phyloP scores from a whole-genome alignment of 2,797 vertebrate genomes.

The Linurgus olivaceus region DNA sequence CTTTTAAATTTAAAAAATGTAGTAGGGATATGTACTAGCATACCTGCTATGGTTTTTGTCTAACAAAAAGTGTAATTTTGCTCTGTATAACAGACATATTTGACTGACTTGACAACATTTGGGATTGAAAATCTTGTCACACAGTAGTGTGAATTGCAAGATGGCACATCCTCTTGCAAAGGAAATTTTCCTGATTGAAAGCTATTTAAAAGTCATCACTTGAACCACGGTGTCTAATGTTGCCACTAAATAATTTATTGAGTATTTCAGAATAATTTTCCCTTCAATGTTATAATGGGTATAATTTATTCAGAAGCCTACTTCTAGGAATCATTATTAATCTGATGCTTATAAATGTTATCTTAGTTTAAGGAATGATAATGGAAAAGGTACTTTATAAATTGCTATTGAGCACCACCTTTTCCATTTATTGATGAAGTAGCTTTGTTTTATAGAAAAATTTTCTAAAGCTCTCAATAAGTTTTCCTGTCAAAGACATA shows the following conservation, averaged over 20 bases:
- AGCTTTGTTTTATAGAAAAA: neutral
- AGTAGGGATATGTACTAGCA: neutral
- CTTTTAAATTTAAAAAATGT: neutral
- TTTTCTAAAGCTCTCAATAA: conserved; percentile 35
- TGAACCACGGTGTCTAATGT: neutral
- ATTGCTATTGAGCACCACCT: neutral
- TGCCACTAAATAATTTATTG: conserved; percentile 1
- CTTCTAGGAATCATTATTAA: conserved; percentile 5
- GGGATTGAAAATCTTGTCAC: neutral
- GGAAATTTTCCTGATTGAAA: neutral
- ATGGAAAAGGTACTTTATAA: neutral
- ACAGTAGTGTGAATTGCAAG: neutral
- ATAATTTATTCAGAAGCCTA: conserved; percentile 5
- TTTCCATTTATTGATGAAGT: conserved; percentile 58
- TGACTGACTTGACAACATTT: neutral
- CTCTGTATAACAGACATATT: neutral
- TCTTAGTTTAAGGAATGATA: neutral
- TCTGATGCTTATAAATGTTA: conserved; percentile 4
- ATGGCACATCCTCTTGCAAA: neutral
- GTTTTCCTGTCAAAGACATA: conserved; percentile 48
- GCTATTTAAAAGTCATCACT: neutral
- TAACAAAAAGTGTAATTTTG: neutral
- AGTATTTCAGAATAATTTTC: neutral
- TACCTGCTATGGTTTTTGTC: neutral
- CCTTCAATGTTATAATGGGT: neutral